Evolutionary conservation across 2,888 invertebrate genomes (phyloP).

Genomic region (Mactromeris polynyma): DNA sequence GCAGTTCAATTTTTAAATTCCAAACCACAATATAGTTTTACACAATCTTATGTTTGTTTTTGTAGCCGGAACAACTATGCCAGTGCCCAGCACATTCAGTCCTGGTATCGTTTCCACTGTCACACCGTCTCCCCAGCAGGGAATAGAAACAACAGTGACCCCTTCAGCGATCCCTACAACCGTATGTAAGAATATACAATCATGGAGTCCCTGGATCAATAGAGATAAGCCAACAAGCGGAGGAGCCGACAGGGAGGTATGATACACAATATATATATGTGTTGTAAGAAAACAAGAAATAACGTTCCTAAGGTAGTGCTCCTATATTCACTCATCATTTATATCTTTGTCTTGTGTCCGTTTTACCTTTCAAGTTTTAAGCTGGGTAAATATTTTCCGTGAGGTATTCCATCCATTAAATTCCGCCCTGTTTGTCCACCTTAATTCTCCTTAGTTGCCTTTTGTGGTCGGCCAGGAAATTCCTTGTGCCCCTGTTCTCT

Average conservation of each 20-base stretch:
- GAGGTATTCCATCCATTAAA: no score
- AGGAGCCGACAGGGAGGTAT: conserved; percentile 73
- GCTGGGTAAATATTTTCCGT: no score
- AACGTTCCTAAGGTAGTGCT: no score
- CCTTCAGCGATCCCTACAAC: conserved; percentile 41
- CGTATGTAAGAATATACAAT: conserved; percentile 41
- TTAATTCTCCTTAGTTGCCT: no score
- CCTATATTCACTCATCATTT: no score
- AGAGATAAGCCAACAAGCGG: conserved; percentile 64
- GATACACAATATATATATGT: conserved; percentile 14
- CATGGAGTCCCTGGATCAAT: conserved; percentile 80
- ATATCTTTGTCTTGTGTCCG: no score
- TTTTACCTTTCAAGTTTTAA: no score
- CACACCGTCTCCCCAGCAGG: not conserved
- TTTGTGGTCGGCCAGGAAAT: no score
- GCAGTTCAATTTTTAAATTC: no score
- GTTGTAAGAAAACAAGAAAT: not conserved
- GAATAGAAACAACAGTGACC: conserved; percentile 8
- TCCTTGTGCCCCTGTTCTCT: no score
- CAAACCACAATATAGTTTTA: not conserved
- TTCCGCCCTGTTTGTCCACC: no score
- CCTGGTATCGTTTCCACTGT: conserved; percentile 1
- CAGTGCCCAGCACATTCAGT: not conserved
- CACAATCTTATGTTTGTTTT: not conserved
- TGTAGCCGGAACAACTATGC: conserved; percentile 25